Evolutionary conservation across 2,888 invertebrate species (phyloP).

Genomic region (Cephus pygmeus): DNA sequence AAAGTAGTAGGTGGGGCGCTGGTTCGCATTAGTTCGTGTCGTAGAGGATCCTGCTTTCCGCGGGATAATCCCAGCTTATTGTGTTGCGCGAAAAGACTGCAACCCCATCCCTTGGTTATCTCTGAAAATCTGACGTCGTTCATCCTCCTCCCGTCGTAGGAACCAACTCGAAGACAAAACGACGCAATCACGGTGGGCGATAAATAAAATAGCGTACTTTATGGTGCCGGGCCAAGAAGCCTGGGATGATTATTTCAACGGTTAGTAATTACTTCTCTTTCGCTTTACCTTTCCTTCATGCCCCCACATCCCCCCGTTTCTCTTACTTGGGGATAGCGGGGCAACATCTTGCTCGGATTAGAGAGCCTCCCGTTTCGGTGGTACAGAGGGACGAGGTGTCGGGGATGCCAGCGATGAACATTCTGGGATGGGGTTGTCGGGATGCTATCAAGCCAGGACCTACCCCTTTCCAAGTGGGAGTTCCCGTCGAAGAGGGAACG

Average conservation of each 20-base stretch:
- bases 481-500: neutral
- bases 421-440: neutral
- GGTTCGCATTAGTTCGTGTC: neutral
- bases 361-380: slow-evolving; percentile 34
- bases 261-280: slow-evolving; percentile 60
- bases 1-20: neutral
- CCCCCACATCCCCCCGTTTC: slow-evolving; percentile 26
- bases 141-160: neutral
- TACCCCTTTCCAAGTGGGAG: neutral
- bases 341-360: slow-evolving; percentile 62
- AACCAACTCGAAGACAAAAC: neutral
- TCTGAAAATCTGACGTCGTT: slow-evolving; percentile 9
- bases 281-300: slow-evolving; percentile 43
- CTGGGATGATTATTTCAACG: slow-evolving; percentile 55
- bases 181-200: slow-evolving; percentile 21
- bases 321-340: slow-evolving; percentile 34
- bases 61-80: neutral
- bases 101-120: neutral
- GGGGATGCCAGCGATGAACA: neutral
- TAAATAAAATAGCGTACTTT: slow-evolving; percentile 37
- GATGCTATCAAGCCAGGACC: neutral
- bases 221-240: slow-evolving; percentile 24
- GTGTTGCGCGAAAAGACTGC: neutral
- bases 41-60: neutral
- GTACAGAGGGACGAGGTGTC: neutral